Conservation (phyloP, 2,797 vertebrate species). For the Tenualosa thibaudeaui region DNA sequence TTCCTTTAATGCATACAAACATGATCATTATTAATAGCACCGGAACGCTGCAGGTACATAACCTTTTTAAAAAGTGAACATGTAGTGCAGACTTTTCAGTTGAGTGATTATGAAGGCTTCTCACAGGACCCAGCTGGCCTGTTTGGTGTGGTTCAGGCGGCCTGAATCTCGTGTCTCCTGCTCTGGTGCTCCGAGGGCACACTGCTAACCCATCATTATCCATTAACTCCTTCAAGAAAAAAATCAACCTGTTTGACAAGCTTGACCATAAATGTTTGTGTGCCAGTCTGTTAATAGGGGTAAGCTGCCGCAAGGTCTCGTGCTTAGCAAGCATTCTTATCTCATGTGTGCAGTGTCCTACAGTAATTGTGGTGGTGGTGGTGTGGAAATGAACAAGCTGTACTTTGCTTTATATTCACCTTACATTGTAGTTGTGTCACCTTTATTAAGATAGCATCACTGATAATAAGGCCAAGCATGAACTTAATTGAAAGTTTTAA, state of each 20-base stretch:
- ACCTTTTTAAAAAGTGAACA: not conserved
- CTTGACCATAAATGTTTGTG: not conserved
- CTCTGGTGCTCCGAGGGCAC: not conserved
- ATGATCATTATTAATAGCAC: not conserved
- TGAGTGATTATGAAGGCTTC: not conserved
- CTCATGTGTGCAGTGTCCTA: not conserved
- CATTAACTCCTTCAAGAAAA: not conserved
- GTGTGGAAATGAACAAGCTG: not conserved
- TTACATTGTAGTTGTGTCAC: not conserved
- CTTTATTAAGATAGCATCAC: not conserved
- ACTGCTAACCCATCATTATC: constrained; percentile 9
- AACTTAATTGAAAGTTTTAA: not conserved
- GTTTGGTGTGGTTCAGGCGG: not conserved
- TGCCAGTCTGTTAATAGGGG: not conserved
- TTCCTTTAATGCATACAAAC: not conserved
- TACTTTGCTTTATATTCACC: not conserved
- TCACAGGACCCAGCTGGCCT: not conserved
- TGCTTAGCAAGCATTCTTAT: not conserved
- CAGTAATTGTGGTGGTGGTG: not conserved
- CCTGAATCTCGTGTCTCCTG: not conserved
- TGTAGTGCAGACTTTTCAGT: constrained; percentile 6
- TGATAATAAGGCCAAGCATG: not conserved
- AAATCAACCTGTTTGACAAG: not conserved
- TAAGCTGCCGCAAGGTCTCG: not conserved
- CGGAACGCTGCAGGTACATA: not conserved